A percentile compares a stretch with the other conserved stretches of the same genome.
phyloP scores from a whole-genome alignment of 2,888 invertebrate genomes.

The Troides oblongomaculatus region DNA sequence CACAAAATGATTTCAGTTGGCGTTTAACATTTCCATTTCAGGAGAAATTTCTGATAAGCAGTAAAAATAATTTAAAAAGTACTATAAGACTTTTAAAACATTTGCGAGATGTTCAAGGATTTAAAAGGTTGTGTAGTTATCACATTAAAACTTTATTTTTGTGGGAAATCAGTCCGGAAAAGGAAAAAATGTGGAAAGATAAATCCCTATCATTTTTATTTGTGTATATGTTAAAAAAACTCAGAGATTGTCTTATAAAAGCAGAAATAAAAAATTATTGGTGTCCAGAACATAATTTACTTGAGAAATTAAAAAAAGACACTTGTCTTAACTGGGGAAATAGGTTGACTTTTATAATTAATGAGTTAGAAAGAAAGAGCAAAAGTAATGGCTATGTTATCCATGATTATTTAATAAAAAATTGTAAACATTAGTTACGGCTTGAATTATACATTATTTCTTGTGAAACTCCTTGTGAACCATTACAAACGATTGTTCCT shows the following conservation, averaged over 20 bases:
- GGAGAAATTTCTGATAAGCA: conserved; percentile 49
- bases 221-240: conserved; percentile 52
- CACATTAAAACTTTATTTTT: conserved; percentile 61
- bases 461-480: too few species aligned
- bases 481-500: too few species aligned
- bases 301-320: conserved; percentile 49
- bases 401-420: background rate
- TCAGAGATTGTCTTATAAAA: conserved; percentile 44
- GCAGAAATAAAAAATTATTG: conserved; percentile 53
- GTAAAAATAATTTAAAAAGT: conserved; percentile 55
- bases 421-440: background rate
- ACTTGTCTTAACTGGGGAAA: conserved; percentile 56
- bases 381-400: conserved; percentile 36
- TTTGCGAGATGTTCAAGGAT: conserved; percentile 55
- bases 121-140: conserved; percentile 57
- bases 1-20: conserved; percentile 53
- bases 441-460: too few species aligned
- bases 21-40: conserved; percentile 59
- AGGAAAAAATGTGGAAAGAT: conserved; percentile 49
- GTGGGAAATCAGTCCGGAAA: conserved; percentile 47
- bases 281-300: conserved; percentile 53
- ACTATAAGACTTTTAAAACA: conserved; percentile 53
- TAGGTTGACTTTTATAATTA: conserved; percentile 47
- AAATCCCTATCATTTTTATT: conserved; percentile 50
- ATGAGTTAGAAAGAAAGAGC: conserved; percentile 45